These are phyloP conservation scores for Calyptommatus sinebrachiatus DNA, from an alignment of 2,113 vertebrate species.

Conservation along the genomic window DNA sequence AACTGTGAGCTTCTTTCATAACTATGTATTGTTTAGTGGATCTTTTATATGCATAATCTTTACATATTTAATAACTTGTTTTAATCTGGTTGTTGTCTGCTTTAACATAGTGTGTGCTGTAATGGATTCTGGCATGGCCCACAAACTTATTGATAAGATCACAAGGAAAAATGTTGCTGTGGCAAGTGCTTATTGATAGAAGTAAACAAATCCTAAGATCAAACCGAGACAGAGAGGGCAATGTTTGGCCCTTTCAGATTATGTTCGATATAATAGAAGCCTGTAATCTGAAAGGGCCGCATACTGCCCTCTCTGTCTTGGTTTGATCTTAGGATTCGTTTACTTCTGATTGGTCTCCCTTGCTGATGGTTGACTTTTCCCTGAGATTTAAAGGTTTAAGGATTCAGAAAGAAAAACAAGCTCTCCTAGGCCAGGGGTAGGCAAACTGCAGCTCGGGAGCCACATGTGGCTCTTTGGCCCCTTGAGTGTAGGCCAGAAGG, in stretches of 20 bases:
- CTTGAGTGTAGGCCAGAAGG: no score
- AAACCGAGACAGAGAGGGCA: no score
- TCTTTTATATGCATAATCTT: slow-evolving; percentile 1
- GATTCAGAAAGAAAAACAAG: background rate
- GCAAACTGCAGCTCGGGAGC: no score
- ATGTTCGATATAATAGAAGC: no score
- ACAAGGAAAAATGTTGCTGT: background rate
- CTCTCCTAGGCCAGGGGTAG: no score
- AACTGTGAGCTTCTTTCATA: background rate
- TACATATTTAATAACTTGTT: background rate
- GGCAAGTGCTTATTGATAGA: background rate
- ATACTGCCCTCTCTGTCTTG: background rate
- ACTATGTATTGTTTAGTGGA: background rate
- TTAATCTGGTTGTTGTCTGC: background rate
- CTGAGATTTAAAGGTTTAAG: background rate
- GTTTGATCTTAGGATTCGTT: background rate
- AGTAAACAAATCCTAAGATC: no score
- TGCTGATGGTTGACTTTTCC: background rate
- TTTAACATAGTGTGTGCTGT: background rate
- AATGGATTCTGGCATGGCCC: no score
- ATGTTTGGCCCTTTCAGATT: no score
- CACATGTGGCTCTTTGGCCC: no score
- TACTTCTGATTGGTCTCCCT: background rate
- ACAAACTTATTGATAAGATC: background rate
- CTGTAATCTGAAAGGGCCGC: no score